Evolutionary conservation across 2,113 vertebrate species (phyloP).

Genomic region (Cheirogaleus medius): DNA sequence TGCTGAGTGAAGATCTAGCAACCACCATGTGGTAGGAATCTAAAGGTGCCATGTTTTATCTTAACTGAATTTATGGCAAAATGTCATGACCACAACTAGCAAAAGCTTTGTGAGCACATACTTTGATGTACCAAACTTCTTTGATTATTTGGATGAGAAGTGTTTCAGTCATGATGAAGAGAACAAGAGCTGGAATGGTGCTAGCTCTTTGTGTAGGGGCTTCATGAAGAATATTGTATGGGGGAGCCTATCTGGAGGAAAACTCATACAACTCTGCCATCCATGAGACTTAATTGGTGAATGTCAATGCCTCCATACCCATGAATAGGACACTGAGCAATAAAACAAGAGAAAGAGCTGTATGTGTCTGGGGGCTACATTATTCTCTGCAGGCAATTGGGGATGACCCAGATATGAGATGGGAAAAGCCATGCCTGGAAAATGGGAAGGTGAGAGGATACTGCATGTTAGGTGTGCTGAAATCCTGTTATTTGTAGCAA

Average conservation of each 20-base stretch:
- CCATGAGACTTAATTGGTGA: neutral
- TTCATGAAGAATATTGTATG: neutral
- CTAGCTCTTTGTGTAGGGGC: neutral
- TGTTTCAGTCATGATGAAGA: neutral
- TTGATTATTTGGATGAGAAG: neutral
- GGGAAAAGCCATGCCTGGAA: neutral
- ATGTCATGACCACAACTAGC: neutral
- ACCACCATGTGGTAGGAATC: neutral
- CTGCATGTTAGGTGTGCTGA: no score
- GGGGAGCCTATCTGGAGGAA: neutral
- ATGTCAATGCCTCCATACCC: neutral
- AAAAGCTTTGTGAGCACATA: neutral
- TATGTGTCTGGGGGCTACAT: neutral
- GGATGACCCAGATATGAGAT: neutral
- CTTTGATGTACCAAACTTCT: neutral
- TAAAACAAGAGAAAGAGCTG: neutral
- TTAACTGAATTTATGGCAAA: neutral
- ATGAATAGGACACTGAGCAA: neutral
- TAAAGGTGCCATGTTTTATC: neutral
- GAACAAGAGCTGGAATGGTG: neutral
- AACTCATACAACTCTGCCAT: neutral
- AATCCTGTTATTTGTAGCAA: no score
- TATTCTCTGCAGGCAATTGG: neutral
- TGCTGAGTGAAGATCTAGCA: no score
- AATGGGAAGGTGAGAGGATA: neutral